Conservation (phyloP, 2,797 vertebrate species). For the Coregonus suidteri region DNA sequence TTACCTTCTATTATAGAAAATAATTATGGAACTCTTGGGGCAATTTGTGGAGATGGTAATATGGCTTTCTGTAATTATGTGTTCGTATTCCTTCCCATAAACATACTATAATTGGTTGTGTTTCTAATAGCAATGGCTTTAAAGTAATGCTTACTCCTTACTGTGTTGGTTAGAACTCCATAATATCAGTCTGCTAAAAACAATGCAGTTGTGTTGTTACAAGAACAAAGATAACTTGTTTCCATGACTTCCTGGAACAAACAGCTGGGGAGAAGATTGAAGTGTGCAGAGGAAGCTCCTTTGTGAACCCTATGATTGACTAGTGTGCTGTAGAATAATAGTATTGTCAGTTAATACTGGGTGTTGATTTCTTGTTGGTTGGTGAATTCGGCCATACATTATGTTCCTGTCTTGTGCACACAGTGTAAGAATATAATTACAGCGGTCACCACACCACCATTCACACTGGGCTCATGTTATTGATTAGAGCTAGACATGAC, state of each 20-base stretch:
- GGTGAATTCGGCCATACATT: neutral
- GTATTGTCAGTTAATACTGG: neutral
- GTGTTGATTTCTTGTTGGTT: neutral
- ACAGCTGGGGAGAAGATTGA: neutral
- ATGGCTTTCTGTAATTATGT: neutral
- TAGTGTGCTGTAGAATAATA: neutral
- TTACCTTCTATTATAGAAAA: neutral
- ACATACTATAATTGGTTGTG: neutral
- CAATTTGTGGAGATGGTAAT: neutral
- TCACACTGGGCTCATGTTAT: conserved; percentile 15
- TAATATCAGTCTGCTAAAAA: neutral
- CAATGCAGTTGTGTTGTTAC: neutral
- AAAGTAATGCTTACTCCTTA: too few relatives aligned
- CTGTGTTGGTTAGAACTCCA: neutral
- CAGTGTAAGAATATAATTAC: conserved; percentile 15
- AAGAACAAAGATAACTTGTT: neutral
- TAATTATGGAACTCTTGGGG: neutral
- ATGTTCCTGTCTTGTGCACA: neutral
- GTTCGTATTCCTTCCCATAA: neutral
- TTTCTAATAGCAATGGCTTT: neutral
- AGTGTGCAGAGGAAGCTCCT: neutral
- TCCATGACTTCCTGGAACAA: neutral
- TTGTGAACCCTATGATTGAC: neutral
- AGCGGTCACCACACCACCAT: conserved; percentile 5
- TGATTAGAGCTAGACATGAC: conserved; percentile 39